These are phyloP conservation scores for Dendroctonus ponderosae DNA, from an alignment of 1,140 invertebrate genomes.

Conservation along the genomic window DNA sequence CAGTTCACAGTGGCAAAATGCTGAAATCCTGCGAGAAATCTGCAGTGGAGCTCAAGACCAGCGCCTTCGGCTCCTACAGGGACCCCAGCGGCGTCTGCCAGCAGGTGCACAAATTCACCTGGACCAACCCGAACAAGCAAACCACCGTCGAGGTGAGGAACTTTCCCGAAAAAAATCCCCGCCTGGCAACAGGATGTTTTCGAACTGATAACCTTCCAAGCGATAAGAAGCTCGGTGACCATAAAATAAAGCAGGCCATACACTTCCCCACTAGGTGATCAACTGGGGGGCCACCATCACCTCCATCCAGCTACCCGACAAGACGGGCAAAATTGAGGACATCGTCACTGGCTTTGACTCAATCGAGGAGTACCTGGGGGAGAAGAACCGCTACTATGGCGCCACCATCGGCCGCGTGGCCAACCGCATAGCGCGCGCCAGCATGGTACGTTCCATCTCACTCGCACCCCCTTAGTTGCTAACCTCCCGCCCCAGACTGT, in stretches of 20 bases:
- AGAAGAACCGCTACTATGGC: slow-evolving; percentile 77
- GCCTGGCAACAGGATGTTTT: too few relatives aligned
- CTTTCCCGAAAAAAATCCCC: too few relatives aligned
- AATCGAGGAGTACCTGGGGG: slow-evolving; percentile 63
- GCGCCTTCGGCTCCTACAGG: too few relatives aligned
- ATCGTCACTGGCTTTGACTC: slow-evolving; percentile 77
- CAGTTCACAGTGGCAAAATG: too few relatives aligned
- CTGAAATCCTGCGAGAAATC: too few relatives aligned
- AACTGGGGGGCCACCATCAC: slow-evolving; percentile 77
- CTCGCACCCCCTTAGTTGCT: too few relatives aligned
- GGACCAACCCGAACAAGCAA: too few relatives aligned
- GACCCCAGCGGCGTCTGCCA: too few relatives aligned
- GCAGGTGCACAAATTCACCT: too few relatives aligned
- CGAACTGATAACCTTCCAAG: neutral
- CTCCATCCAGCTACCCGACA: slow-evolving; percentile 70
- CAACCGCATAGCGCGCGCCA: slow-evolving; percentile 75
- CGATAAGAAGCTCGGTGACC: neutral
- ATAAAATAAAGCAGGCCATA: neutral
- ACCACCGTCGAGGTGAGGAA: too few relatives aligned
- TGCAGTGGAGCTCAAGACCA: too few relatives aligned
- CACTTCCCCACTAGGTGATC: slow-evolving; percentile 59
- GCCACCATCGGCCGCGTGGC: slow-evolving; percentile 84
- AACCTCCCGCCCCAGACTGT: slow-evolving; percentile 48
- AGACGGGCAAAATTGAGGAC: slow-evolving; percentile 64
- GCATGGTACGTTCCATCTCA: slow-evolving; percentile 53